These are phyloP conservation scores for Lithophane leautieri DNA, from an alignment of 2,888 invertebrate genomes.

Conservation along the genomic window DNA sequence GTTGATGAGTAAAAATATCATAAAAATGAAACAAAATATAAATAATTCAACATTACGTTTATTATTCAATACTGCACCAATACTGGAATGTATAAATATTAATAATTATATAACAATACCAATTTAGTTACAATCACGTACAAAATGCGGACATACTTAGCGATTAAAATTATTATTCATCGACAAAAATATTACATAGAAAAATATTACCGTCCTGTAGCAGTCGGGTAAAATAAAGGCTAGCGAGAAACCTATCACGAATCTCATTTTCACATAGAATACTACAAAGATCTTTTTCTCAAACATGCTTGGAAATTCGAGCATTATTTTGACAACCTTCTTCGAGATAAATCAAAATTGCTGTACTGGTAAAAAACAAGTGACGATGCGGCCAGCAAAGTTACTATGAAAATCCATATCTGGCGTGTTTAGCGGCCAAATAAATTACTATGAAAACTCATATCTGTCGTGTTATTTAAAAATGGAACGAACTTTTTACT, in stretches of 20 bases:
- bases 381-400: too few relatives aligned
- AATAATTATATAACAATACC: background rate
- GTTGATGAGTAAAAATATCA: background rate
- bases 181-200: background rate
- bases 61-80: conserved; percentile 40
- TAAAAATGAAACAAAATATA: background rate
- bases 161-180: background rate
- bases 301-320: too few relatives aligned
- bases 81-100: conserved; percentile 39
- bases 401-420: too few relatives aligned
- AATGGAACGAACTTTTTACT: too few relatives aligned
- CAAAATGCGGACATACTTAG: background rate
- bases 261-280: background rate
- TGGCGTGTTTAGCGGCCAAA: too few relatives aligned
- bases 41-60: conserved; percentile 34
- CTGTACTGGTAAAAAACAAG: too few relatives aligned
- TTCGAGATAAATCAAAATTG: too few relatives aligned
- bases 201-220: background rate
- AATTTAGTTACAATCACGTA: conserved; percentile 1
- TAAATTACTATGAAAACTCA: too few relatives aligned
- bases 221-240: background rate
- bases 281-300: too few relatives aligned
- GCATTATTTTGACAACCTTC: too few relatives aligned
- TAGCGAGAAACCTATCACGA: background rate
- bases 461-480: too few relatives aligned